Percentiles rank a stretch among this genome's conserved stretches.
phyloP scores from a whole-genome alignment of 2,113 vertebrate species.

The Peromyscus maniculatus region DNA sequence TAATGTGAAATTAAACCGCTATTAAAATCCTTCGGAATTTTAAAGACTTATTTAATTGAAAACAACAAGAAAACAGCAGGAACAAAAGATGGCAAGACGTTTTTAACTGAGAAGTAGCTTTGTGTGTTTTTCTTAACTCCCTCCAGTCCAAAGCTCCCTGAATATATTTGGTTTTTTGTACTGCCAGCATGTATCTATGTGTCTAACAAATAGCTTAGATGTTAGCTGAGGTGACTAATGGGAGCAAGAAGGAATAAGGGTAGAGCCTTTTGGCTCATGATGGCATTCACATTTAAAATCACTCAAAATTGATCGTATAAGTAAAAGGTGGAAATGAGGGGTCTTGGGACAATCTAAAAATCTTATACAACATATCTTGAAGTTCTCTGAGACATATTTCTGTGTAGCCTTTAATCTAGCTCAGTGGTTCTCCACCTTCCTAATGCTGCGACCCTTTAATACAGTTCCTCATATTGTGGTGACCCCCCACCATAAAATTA shows the following conservation, averaged over 20 bases:
- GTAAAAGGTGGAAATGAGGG: neutral
- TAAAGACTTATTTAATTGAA: neutral
- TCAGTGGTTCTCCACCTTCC: neutral
- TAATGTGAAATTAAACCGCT: neutral
- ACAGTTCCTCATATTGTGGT: neutral
- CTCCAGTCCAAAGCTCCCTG: neutral
- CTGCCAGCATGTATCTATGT: neutral
- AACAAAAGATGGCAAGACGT: neutral
- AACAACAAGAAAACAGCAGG: neutral
- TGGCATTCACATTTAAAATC: slow-evolving; percentile 1
- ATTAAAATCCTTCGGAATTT: slow-evolving; percentile 5
- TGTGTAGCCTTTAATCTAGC: neutral
- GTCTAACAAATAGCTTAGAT: neutral
- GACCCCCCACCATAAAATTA: neutral
- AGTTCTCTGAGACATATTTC: neutral
- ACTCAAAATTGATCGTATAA: neutral
- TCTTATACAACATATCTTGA: neutral
- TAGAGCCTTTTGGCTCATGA: neutral
- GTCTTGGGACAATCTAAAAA: slow-evolving; percentile 4
- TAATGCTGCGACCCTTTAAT: neutral
- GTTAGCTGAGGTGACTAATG: neutral
- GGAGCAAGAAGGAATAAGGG: neutral
- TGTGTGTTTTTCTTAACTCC: neutral
- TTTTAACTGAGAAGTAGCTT: neutral
- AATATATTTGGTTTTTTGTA: neutral